These are phyloP conservation scores for Actenoides hombroni DNA, from an alignment of 2,113 vertebrate genomes.

Conservation along the genomic window DNA sequence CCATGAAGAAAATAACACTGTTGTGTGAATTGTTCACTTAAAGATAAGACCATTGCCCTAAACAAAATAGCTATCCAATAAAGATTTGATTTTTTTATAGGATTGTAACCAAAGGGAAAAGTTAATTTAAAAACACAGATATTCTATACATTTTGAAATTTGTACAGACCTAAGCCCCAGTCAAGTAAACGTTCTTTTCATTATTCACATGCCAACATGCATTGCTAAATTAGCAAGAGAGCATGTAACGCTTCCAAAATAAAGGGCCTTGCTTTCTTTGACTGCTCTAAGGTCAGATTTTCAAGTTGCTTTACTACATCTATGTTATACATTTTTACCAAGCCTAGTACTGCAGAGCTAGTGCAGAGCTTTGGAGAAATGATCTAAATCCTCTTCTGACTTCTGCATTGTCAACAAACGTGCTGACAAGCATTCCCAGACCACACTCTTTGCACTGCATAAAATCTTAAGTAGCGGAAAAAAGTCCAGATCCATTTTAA, in stretches of 20 bases:
- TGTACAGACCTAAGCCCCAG: neutral
- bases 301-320: neutral
- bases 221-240: neutral
- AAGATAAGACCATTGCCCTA: neutral
- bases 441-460: neutral
- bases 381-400: neutral
- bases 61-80: neutral
- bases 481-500: neutral
- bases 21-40: neutral
- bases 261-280: neutral
- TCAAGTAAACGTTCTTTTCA: neutral
- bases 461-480: neutral
- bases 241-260: neutral
- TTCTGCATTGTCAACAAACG: neutral
- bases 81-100: neutral
- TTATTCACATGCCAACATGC: neutral
- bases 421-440: neutral
- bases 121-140: neutral
- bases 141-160: neutral
- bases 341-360: neutral
- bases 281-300: neutral
- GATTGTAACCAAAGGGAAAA: neutral
- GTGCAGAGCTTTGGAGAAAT: neutral
- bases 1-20: neutral
- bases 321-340: neutral